These are phyloP conservation scores for Sebastes hubbsi DNA, from an alignment of 2,797 vertebrate species.

Conservation along the genomic window DNA sequence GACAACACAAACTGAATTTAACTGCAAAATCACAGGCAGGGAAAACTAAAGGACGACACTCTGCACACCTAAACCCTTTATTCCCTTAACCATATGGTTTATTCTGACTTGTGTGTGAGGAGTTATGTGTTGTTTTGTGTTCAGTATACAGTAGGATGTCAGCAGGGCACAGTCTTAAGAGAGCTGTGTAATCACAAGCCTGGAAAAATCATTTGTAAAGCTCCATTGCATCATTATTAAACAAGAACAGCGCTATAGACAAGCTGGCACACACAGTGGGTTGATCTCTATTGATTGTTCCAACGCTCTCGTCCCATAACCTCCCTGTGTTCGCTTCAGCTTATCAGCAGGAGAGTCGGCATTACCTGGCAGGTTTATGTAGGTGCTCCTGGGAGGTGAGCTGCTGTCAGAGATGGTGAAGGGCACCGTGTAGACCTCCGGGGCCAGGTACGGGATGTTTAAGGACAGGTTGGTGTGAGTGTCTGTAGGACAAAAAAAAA, in stretches of 20 bases:
- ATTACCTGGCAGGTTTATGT: constrained; percentile 85
- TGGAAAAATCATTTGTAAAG: constrained; percentile 58
- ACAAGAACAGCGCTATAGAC: constrained; percentile 29
- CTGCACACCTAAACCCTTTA: background rate
- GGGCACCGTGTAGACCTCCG: constrained; percentile 83
- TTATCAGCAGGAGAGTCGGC: constrained; percentile 17
- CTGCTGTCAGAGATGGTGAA: constrained; percentile 86
- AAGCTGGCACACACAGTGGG: constrained; percentile 28
- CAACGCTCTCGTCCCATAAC: constrained; percentile 15
- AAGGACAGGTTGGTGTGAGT: constrained; percentile 87
- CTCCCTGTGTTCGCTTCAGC: background rate
- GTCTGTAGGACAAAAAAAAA: constrained; percentile 64
- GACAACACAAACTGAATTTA: background rate
- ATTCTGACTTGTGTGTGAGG: background rate
- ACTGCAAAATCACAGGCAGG: background rate
- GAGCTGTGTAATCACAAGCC: constrained; percentile 31
- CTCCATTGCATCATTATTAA: constrained; percentile 44
- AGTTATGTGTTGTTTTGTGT: background rate
- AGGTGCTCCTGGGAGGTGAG: constrained; percentile 83
- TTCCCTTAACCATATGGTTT: background rate
- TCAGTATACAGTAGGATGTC: background rate
- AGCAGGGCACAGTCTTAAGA: constrained; percentile 29
- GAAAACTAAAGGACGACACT: background rate
- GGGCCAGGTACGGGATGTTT: constrained; percentile 83
- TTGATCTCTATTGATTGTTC: constrained; percentile 62